Evolutionary conservation across 2,888 invertebrate species (phyloP), one percentile per base, ranked within the genome.

Genomic region (Venusia cambrica): DNA sequence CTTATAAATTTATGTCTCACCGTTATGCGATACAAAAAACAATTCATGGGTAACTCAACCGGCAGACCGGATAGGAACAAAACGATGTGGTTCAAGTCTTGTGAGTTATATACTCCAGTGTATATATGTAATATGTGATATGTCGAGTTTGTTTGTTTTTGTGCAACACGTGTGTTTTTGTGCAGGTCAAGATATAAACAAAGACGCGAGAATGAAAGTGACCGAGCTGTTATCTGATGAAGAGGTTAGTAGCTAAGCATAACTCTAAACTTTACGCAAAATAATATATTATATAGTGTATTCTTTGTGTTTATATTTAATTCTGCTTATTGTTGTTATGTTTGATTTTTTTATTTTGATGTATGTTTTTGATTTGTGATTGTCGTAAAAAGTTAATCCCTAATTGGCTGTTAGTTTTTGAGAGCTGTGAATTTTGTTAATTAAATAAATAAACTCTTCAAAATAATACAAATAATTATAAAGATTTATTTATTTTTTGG

Each of bases 131-230:
- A 46, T 46, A 21, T 17, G 8, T 1, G 21, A 12, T 22, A 50
- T 35, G 45, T 48, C 51, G 61, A 67, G 69, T 73, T 74, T 73
- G 69, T 74, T 70, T 72, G 32, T 38, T 38, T 40, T 50, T 42
- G 43, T n/a, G n/a, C n/a, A n/a, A 48, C 58, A 56, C 51, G 60
- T 66, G 61, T 50, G 47, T 62, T 68, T 71, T 69, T 76, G 68
- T 72, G 38, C 70, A 88, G 88, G 88, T 70, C 88, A 88, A 66
- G 87, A 88, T 57, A 77, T 83, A 60, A 85, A 73, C 61, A 85
- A 79, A 65, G 89, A 88, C 40, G 87, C 80, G 32, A 79, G 87
- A 64, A 79, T 87, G 73, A 85, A 80, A 72, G 78, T 83, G 42
- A 84, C 73, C 20, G 88, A 87, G 49, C 48, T 85, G 26, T 80